Percentiles rank a stretch among this genome's conserved stretches.
These are phyloP conservation scores for Elephas maximus DNA, from an alignment of 2,113 vertebrate genomes.

Conservation along the genomic window DNA sequence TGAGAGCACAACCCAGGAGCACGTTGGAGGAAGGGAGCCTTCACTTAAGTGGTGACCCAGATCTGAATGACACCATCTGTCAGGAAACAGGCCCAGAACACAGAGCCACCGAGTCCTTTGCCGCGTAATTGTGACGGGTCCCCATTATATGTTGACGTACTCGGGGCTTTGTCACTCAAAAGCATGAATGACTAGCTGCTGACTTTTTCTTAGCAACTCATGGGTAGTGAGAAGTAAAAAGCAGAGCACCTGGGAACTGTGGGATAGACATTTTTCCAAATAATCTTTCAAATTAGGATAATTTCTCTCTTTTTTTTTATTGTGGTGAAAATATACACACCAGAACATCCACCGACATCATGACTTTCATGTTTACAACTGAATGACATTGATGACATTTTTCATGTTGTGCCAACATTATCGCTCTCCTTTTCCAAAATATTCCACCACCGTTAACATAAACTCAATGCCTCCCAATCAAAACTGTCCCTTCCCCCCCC, in stretches of 20 bases:
- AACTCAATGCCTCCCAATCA: not conserved
- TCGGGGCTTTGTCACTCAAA: not conserved
- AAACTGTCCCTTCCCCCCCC: not conserved
- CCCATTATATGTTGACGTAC: not conserved
- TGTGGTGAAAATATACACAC: not conserved
- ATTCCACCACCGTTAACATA: not conserved
- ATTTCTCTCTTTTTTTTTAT: not conserved
- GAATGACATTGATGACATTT: not conserved
- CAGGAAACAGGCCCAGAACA: not conserved
- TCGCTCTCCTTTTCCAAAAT: not conserved
- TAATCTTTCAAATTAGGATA: not conserved
- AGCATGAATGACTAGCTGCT: too few relatives aligned
- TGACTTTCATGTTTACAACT: not conserved
- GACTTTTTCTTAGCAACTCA: not conserved
- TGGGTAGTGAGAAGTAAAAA: not conserved
- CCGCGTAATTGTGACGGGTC: not conserved
- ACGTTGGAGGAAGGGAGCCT: not conserved
- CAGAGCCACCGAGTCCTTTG: not conserved
- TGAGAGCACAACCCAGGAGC: not conserved
- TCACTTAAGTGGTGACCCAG: not conserved
- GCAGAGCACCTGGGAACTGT: not conserved
- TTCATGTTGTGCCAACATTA: not conserved
- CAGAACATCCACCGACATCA: not conserved
- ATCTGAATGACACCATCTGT: not conserved
- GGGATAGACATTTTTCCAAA: not conserved